Evolutionary conservation across 2,797 vertebrate genomes (phyloP).

Genomic region (Ataeniobius toweri): DNA sequence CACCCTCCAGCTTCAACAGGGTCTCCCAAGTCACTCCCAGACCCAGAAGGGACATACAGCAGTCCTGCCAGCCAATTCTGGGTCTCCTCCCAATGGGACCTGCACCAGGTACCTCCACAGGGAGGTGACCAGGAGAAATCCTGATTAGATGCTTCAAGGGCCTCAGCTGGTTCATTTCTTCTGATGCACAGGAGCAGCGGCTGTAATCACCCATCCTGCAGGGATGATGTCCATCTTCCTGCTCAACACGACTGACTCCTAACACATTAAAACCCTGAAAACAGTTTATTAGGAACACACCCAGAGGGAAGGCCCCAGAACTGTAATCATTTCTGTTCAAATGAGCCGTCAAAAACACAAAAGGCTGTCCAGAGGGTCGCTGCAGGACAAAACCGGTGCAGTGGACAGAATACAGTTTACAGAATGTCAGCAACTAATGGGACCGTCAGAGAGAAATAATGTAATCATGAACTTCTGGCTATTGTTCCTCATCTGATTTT

Average conservation of each 20-base stretch:
- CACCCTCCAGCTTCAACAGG: too few relatives aligned
- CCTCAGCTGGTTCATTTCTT: too few relatives aligned
- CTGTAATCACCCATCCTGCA: too few relatives aligned
- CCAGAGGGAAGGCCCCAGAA: background rate
- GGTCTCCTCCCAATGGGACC: too few relatives aligned
- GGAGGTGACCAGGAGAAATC: too few relatives aligned
- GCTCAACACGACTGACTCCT: background rate
- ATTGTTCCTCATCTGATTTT: background rate
- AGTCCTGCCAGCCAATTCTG: too few relatives aligned
- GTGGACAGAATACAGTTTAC: background rate
- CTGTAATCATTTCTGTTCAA: background rate
- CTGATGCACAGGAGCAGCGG: too few relatives aligned
- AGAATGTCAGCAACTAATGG: background rate
- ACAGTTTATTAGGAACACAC: slow-evolving; percentile 40
- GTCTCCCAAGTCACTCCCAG: too few relatives aligned
- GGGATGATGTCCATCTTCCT: background rate
- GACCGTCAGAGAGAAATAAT: background rate
- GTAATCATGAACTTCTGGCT: background rate
- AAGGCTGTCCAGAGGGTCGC: background rate
- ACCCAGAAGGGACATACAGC: too few relatives aligned
- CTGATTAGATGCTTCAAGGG: too few relatives aligned
- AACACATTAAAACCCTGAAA: slow-evolving; percentile 1
- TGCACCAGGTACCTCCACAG: too few relatives aligned
- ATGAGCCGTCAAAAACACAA: background rate
- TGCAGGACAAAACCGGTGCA: background rate